These are phyloP conservation scores for Babyrousa celebensis DNA, from an alignment of 2,797 vertebrate genomes.

Conservation along the genomic window DNA sequence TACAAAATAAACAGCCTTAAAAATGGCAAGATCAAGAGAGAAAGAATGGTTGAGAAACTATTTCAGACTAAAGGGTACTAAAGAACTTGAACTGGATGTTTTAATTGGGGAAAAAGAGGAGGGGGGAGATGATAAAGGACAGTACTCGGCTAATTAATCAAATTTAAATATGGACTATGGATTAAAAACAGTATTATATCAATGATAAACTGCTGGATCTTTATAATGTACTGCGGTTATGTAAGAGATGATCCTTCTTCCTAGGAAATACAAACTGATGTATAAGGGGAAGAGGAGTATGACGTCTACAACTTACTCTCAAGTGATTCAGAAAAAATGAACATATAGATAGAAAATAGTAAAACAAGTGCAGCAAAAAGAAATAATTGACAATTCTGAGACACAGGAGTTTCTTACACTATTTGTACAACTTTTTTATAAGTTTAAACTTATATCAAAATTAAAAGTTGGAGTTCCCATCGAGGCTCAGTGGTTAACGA, in stretches of 20 bases:
- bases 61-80: not conserved
- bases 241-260: not conserved
- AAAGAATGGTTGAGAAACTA: not conserved
- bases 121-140: not conserved
- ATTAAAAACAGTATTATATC: slow-evolving; percentile 22
- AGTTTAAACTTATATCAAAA: slow-evolving; percentile 64
- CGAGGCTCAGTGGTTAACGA: too few relatives aligned
- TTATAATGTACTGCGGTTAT: not conserved
- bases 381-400: not conserved
- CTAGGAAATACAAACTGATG: slow-evolving; percentile 12
- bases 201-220: slow-evolving; percentile 46
- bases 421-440: slow-evolving; percentile 57
- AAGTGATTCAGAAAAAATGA: slow-evolving; percentile 29
- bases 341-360: not conserved
- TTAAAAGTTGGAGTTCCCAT: slow-evolving; percentile 1
- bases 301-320: not conserved
- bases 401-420: not conserved
- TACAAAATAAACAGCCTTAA: slow-evolving; percentile 46
- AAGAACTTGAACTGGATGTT: slow-evolving; percentile 46
- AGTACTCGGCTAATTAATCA: slow-evolving; percentile 39
- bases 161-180: slow-evolving; percentile 50
- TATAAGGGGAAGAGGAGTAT: not conserved
- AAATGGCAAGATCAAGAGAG: not conserved
- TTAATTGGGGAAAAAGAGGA: not conserved
- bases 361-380: slow-evolving; percentile 42